Evolutionary conservation across 2,888 invertebrate genomes (phyloP), one percentile per base, ranked within the genome.

Genomic region (Brachyptera putata): DNA sequence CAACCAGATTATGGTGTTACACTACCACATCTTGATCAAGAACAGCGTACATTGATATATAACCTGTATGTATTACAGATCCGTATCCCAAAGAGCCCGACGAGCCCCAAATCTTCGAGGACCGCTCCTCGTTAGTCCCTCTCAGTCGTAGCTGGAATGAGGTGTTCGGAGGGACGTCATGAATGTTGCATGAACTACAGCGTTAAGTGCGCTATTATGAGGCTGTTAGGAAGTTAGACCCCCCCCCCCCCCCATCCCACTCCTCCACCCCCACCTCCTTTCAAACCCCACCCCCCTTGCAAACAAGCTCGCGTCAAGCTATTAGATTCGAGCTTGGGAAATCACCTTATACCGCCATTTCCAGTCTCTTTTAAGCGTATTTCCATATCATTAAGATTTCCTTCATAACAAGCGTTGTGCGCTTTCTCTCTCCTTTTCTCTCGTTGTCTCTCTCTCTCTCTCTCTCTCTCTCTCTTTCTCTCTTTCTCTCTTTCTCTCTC

Each of bases 211-310:
- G 53, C 53, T 36, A 53, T 53, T 53, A 53, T 36, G 53, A 22
- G 53, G 36, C 53, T 53, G 53, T 53, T 53, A 53, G 53, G 53
- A 53, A 53, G 53, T 53, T 53, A 53, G 53, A 53, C 21, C 30
- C 34, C 2, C 50, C 34, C 50, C 30, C n/a, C 3, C 50, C 30
- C 50, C 30, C 30, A 16, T 7, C 39, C 7, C 7, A 11, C 39
- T 4, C n/a, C 39, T 7, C 39, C 39, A 7, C 39, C 16, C 3
- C 30, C 50, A n/a, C n/a, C 14, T 25, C 14, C 30, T 26, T n/a
- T 14, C 16, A 26, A 26, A 30, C 13, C 50, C 30, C 16, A n/a
- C n/a, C 39, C 16, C 26, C 30, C 26, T 16, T 50, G 16, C 25
- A 30, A 11, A 30, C n/a, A 26, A 50, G 13, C 50, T 50, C 34